Evolutionary conservation across 2,797 vertebrate species (phyloP).

Genomic region (Hemitrygon akajei): DNA sequence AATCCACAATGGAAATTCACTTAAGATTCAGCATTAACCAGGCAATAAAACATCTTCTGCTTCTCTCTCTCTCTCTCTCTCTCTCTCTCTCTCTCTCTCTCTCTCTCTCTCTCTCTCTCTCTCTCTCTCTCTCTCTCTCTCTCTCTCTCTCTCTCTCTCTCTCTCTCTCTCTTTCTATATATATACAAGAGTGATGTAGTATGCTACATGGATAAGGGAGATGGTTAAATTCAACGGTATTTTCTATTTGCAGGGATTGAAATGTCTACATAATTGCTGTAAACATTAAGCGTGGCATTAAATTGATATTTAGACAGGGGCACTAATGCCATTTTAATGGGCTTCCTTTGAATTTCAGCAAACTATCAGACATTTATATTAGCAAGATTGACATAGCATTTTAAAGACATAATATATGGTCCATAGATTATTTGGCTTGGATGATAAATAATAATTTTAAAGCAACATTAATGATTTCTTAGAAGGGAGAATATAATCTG

Average conservation of each 20-base stretch:
- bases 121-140: background rate
- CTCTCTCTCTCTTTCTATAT: too few species aligned
- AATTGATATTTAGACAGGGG: background rate
- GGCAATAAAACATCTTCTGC: background rate
- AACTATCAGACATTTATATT: background rate
- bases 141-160: too few species aligned
- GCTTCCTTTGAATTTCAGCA: background rate
- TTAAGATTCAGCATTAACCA: background rate
- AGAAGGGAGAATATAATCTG: background rate
- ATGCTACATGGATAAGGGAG: background rate
- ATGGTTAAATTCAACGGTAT: background rate
- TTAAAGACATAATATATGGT: background rate
- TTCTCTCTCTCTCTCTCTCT: background rate
- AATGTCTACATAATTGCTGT: background rate
- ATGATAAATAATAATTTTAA: background rate
- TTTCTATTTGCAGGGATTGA: background rate
- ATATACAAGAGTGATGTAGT: background rate
- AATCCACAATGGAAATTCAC: background rate
- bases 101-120: too few species aligned
- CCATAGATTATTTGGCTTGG: background rate
- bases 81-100: too few species aligned
- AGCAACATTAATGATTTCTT: constrained; percentile 13
- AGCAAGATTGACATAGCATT: background rate
- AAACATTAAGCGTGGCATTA: background rate
- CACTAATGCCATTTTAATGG: constrained; percentile 27